A percentile compares a stretch with the other conserved stretches of the same genome.
phyloP scores from a whole-genome alignment of 2,888 invertebrate genomes.

The Cotesia congregata region DNA sequence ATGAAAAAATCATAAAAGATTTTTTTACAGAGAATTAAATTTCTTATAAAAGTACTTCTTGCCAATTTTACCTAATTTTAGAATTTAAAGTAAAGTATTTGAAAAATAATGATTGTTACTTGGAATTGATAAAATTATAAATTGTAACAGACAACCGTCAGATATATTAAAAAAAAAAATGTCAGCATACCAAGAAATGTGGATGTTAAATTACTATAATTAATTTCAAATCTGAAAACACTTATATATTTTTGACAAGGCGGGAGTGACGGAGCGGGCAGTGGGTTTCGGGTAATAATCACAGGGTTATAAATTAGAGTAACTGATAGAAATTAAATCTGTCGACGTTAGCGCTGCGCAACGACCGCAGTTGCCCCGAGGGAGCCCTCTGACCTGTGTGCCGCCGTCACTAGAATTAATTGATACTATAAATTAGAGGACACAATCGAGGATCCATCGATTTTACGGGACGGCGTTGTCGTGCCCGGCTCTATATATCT shows the following conservation, averaged over 20 bases:
- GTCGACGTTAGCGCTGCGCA: conserved; percentile 52
- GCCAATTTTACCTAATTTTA: too few species aligned
- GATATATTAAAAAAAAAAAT: too few species aligned
- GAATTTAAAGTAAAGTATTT: too few species aligned
- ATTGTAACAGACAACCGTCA: too few species aligned
- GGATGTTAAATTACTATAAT: neutral
- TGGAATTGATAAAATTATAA: too few species aligned
- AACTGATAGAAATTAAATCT: conserved; percentile 66
- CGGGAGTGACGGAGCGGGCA: neutral
- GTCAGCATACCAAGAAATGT: too few species aligned
- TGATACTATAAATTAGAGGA: conserved; percentile 68
- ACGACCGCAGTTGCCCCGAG: conserved; percentile 29
- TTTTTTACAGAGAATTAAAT: too few species aligned
- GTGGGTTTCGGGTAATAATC: neutral
- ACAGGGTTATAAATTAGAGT: conserved; percentile 61
- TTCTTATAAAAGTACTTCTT: too few species aligned
- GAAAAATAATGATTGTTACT: too few species aligned
- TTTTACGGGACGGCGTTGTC: conserved; percentile 51
- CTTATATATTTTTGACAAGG: neutral
- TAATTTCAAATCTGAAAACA: neutral
- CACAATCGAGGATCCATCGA: conserved; percentile 66
- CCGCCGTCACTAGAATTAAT: conserved; percentile 63
- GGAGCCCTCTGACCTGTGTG: conserved; percentile 38
- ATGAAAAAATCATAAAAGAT: too few species aligned
- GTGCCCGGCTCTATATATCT: conserved; percentile 43